Evolutionary conservation across 2,888 invertebrate species (phyloP), one percentile per base, ranked within the genome.

Genomic region (Chrysolina oricalcia): DNA sequence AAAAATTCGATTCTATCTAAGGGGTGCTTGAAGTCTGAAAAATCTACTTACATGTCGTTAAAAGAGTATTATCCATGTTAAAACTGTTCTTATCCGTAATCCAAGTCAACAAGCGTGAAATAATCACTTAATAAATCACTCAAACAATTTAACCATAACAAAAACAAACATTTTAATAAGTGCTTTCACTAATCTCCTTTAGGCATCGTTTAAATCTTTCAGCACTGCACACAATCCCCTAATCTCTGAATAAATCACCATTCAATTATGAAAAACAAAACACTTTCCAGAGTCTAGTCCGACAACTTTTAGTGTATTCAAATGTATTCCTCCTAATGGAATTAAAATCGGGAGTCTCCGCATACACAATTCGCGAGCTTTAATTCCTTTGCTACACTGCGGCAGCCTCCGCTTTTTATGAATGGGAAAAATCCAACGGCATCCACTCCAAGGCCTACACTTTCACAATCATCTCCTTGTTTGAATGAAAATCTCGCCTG

Each of bases 141-240:
- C 40, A 73, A 80, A 78, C 76, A 74, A 80, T 78, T 77, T 77
- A 78, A 80, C 73, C 78, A 80, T 78, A 78, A 80, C 78, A 77
- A 80, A 76, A 78, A 78, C 75, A 77, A 80, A 78, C 78, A 80
- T 73, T 72, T 74, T 76, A 74, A 78, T 77, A 73, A 77, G 77
- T 77, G 70, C 73, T 75, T 53, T 53, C 77, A 80, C 75, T 78
- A 77, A 77, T 76, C 75, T 67, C 35, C 73, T 76, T 76, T 67
- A 76, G 73, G 77, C 77, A 77, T 78, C 77, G 76, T 75, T 77
- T 75, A 74, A 80, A 78, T 80, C 75, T 73, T 73, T 78, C 75
- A 72, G 70, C 78, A 80, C 77, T 74, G 74, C 77, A 78, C 78
- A 78, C 73, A 77, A 72, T 71, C 73, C 63, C 75, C 71, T 73